Evolutionary conservation across 2,113 vertebrate species (phyloP).

Genomic region (Pungitius pungitius): DNA sequence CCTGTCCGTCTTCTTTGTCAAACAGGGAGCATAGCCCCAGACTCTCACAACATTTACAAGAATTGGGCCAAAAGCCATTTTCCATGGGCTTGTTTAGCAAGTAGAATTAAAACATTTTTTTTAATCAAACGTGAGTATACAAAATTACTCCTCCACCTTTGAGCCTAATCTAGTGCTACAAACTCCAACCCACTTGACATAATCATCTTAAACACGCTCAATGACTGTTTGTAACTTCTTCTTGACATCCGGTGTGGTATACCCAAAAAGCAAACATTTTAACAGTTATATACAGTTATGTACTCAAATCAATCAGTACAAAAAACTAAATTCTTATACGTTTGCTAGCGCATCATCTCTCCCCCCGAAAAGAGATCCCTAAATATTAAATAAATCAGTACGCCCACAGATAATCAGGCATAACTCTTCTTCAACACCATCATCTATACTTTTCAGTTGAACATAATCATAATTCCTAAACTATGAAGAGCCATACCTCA

Average conservation of each 20-base stretch:
- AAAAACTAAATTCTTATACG: not conserved
- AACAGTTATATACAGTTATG: not conserved
- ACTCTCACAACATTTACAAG: constrained; percentile 14
- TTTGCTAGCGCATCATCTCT: not conserved
- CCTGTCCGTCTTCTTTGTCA: constrained; percentile 26
- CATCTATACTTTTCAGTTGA: not conserved
- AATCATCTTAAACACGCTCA: not conserved
- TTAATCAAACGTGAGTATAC: not conserved
- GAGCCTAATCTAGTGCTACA: constrained; percentile 12
- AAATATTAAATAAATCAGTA: not conserved
- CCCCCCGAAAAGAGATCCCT: not conserved
- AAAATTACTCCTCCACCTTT: constrained; percentile 28
- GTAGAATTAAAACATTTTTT: constrained; percentile 16
- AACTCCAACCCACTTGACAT: not conserved
- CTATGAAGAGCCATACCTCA: constrained; percentile 67
- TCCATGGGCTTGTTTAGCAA: constrained; percentile 9
- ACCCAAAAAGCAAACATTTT: not conserved
- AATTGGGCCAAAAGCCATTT: constrained; percentile 36
- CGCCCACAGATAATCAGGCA: not conserved
- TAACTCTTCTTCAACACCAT: not conserved
- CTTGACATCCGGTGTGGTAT: not conserved
- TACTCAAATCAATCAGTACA: not conserved
- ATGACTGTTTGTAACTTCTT: not conserved
- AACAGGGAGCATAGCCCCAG: constrained; percentile 33
- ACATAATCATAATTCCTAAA: constrained; percentile 2